Evolutionary conservation across 2,797 vertebrate species (phyloP), one percentile per base, ranked within the genome.

Genomic region (Hypotaenidia okinawae): DNA sequence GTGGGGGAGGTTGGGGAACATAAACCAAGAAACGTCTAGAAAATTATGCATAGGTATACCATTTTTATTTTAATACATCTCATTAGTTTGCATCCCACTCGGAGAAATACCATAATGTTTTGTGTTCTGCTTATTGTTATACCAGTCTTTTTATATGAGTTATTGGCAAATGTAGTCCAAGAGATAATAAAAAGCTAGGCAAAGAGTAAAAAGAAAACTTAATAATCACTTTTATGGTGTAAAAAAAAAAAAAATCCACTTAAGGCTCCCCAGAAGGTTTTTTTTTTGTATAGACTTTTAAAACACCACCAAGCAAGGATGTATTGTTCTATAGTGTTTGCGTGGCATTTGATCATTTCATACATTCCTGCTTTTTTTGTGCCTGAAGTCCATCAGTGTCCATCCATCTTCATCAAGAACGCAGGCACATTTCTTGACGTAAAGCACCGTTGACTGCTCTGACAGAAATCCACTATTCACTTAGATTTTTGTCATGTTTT

Each of bases 61-160:
- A 93, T 95, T 97, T 98, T 98, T 98, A 98, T 98, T 98, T 98
- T 96, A 97, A 98, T 98, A 98, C 97, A 98, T 97, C 97, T 97
- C 97, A 96, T 98, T 97, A 95, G 97, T 96, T 95, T 91, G 97
- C 97, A 94, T 97, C 98, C 96, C 92, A 92, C 98, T 91, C 96
- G 97, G 97, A 97, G 96, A 97, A 97, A 97, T 88, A 95, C 97
- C 96, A 92, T 96, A 96, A 92, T 54, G 92, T 95, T 94, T 76
- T 87, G 94, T 95, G 90, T 96, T 84, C 96, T 89, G 94, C 91
- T 96, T 97, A 95, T 87, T 89, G 94, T 97, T 95, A 97, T 94
- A 96, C 97, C 97, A 96, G 98, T 98, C 97, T 97, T 94, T 45
- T 95, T 95, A 96, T 94, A 97, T 72, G 96, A 95, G 97, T 97